Evolutionary conservation across 2,797 vertebrate species (phyloP).

Genomic region (Bradypodion pumilum): DNA sequence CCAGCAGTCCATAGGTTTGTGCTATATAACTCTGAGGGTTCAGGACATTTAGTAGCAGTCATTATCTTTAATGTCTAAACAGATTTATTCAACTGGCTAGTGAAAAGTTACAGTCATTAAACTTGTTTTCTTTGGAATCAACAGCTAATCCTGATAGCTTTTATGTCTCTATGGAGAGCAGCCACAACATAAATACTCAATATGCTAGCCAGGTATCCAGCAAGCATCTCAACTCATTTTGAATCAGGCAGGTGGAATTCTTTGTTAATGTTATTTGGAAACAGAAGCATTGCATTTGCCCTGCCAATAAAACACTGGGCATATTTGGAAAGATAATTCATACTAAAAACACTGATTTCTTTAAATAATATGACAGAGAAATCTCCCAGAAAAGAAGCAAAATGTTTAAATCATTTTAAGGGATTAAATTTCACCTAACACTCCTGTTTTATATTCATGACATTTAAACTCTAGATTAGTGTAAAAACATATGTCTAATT

Average conservation of each 20-base stretch:
- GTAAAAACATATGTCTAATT: neutral
- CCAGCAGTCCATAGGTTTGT: slow-evolving; percentile 34
- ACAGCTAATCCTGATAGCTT: slow-evolving; percentile 46
- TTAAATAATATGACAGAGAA: neutral
- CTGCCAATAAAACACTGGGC: neutral
- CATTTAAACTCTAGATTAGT: neutral
- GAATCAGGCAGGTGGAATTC: slow-evolving; percentile 8
- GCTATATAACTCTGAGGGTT: slow-evolving; percentile 57
- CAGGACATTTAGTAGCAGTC: slow-evolving; percentile 57
- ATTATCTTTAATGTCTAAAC: slow-evolving; percentile 57
- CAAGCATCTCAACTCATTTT: slow-evolving; percentile 17
- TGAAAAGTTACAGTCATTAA: slow-evolving; percentile 51
- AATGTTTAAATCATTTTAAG: neutral
- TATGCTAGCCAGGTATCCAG: slow-evolving; percentile 1
- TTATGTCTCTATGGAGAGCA: slow-evolving; percentile 31
- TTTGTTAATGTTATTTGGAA: slow-evolving; percentile 10
- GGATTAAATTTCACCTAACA: neutral
- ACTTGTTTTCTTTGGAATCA: slow-evolving; percentile 60
- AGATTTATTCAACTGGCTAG: slow-evolving; percentile 55
- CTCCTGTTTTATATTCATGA: neutral
- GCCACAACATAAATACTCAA: slow-evolving; percentile 33
- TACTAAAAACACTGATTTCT: neutral
- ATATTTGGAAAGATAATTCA: neutral
- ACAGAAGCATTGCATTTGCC: neutral
- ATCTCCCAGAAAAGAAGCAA: neutral